phyloP scores from a whole-genome alignment of 1,140 invertebrate species.

The Ceratina australensis region DNA sequence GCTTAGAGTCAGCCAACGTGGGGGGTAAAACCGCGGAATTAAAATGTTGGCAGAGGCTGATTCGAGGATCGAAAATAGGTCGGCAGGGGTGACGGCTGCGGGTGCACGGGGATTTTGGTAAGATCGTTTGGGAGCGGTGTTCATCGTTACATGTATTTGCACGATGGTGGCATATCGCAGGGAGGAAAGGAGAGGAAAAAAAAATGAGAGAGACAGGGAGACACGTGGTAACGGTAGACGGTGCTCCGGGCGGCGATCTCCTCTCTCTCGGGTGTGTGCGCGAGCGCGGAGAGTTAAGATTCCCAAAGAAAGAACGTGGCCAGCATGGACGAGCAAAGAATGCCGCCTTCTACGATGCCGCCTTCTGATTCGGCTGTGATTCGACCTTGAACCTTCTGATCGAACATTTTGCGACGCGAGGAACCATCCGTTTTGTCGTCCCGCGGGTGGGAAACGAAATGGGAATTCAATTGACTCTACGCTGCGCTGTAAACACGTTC shows the following conservation, averaged over 20 bases:
- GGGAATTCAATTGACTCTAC: neutral
- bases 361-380: slow-evolving; percentile 48
- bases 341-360: slow-evolving; percentile 52
- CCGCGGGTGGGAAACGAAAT: neutral
- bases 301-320: slow-evolving; percentile 42
- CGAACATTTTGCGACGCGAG: slow-evolving; percentile 14
- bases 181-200: slow-evolving; percentile 5
- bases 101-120: slow-evolving; percentile 17
- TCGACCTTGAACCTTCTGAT: slow-evolving; percentile 57
- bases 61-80: neutral
- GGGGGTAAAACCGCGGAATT: neutral
- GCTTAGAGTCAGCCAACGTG: neutral
- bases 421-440: slow-evolving; percentile 6
- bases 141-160: slow-evolving; percentile 51
- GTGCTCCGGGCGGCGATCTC: slow-evolving; percentile 66
- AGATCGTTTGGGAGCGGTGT: slow-evolving; percentile 32
- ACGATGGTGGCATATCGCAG: slow-evolving; percentile 48
- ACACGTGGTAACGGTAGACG: slow-evolving; percentile 72
- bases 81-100: slow-evolving; percentile 22
- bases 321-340: slow-evolving; percentile 50
- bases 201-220: slow-evolving; percentile 15
- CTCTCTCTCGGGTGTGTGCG: slow-evolving; percentile 21
- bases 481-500: too few species aligned
- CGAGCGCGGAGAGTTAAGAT: slow-evolving; percentile 43
- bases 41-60: too few species aligned